Evolutionary conservation across 2,888 invertebrate genomes (phyloP).

Genomic region (Habroteleia sp.): DNA sequence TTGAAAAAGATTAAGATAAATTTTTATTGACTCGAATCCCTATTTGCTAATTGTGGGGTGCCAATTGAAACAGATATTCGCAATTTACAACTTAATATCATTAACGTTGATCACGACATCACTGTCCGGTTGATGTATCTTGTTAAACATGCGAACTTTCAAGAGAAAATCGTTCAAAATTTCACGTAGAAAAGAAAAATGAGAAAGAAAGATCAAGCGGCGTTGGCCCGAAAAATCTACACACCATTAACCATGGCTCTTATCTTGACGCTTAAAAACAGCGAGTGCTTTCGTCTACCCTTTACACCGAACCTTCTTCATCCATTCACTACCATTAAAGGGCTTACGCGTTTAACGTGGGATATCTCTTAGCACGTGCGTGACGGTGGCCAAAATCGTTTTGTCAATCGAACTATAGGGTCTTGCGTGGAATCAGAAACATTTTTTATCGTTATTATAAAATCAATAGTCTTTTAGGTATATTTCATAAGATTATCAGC

Average conservation of each 20-base stretch:
- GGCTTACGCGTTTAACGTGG: slow-evolving; percentile 64
- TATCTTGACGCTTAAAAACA: slow-evolving; percentile 75
- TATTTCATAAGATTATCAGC: neutral
- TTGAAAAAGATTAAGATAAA: slow-evolving; percentile 40
- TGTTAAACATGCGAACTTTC: slow-evolving; percentile 15
- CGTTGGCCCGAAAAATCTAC: slow-evolving; percentile 71
- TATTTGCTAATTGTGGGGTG: slow-evolving; percentile 14
- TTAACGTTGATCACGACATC: slow-evolving; percentile 7
- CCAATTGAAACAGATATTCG: slow-evolving; percentile 20
- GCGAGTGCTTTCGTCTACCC: slow-evolving; percentile 68
- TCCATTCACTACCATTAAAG: slow-evolving; percentile 67
- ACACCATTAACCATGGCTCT: slow-evolving; percentile 76
- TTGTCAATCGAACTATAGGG: slow-evolving; percentile 61
- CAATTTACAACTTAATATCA: slow-evolving; percentile 26
- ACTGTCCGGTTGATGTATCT: slow-evolving; percentile 8
- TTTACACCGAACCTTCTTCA: slow-evolving; percentile 65
- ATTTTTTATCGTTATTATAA: slow-evolving; percentile 30
- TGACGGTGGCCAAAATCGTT: slow-evolving; percentile 66
- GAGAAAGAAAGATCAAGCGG: slow-evolving; percentile 61
- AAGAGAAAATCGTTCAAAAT: slow-evolving; percentile 47
- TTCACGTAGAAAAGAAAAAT: slow-evolving; percentile 56
- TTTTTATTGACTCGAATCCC: slow-evolving; percentile 24
- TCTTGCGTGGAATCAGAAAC: slow-evolving; percentile 42
- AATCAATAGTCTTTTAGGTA: slow-evolving; percentile 8
- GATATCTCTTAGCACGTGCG: slow-evolving; percentile 72